phyloP scores from a whole-genome alignment of 1,140 invertebrate species.

The Heterodera carotae region DNA sequence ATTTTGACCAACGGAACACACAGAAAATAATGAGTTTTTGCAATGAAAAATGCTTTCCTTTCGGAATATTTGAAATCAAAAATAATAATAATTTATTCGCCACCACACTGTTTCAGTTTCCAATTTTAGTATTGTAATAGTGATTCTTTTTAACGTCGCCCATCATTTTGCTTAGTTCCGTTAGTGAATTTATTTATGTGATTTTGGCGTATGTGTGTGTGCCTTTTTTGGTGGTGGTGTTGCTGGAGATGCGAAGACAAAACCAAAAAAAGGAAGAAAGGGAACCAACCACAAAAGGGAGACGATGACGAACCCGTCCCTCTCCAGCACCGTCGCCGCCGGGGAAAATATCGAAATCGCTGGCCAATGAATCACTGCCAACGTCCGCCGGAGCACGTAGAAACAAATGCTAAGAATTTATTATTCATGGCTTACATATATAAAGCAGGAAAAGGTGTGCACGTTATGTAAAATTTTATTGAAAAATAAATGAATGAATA shows the following conservation, averaged over 20 bases:
- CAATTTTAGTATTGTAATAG: too few species aligned
- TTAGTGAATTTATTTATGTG: neutral
- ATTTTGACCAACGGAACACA: neutral
- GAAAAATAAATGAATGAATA: too few species aligned
- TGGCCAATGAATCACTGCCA: neutral
- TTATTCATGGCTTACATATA: too few species aligned
- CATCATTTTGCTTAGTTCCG: neutral
- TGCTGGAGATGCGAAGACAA: neutral
- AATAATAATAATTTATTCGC: neutral
- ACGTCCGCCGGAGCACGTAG: slow-evolving; percentile 6
- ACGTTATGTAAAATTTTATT: too few species aligned
- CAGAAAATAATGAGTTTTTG: neutral
- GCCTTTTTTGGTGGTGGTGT: neutral
- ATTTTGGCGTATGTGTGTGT: too few species aligned
- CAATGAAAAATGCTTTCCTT: neutral
- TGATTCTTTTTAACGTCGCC: neutral
- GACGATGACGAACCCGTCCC: neutral
- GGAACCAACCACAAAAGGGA: neutral
- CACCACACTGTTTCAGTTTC: neutral
- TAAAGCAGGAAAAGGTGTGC: too few species aligned
- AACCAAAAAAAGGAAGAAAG: slow-evolving; percentile 3
- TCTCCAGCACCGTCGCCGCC: neutral
- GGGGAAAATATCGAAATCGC: slow-evolving; percentile 1
- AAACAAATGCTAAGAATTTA: slow-evolving; percentile 17
- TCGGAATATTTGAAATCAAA: neutral